These are phyloP conservation scores for Tetramorium simillimum DNA, from an alignment of 1,140 invertebrate species.

Conservation along the genomic window DNA sequence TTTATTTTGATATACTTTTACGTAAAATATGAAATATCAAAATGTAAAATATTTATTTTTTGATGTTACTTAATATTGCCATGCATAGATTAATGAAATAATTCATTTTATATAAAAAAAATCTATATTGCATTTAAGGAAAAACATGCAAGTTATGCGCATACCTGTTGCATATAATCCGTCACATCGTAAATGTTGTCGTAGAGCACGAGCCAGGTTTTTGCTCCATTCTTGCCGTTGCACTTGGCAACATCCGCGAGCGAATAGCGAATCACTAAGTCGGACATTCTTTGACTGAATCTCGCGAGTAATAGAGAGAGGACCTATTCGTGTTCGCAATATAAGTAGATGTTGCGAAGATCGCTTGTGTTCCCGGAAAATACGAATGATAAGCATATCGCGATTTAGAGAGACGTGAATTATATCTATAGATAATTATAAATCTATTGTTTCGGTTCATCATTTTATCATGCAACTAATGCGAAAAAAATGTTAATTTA, in stretches of 20 bases:
- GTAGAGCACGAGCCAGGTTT: conserved; percentile 88
- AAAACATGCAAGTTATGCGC: conserved; percentile 2
- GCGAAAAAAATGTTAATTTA: neutral
- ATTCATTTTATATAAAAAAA: neutral
- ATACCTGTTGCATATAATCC: conserved; percentile 86
- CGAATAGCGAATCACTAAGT: conserved; percentile 78
- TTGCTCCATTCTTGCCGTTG: conserved; percentile 85
- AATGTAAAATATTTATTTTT: neutral
- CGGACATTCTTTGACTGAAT: conserved; percentile 25
- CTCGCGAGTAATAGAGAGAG: neutral
- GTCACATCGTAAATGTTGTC: conserved; percentile 89
- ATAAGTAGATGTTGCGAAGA: conserved; percentile 14
- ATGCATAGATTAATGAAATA: neutral
- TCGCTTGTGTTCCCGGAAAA: neutral
- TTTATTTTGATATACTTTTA: neutral
- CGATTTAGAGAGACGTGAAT: conserved; percentile 10
- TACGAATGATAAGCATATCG: conserved; percentile 36
- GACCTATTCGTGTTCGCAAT: neutral
- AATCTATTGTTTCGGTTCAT: neutral
- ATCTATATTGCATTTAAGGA: neutral
- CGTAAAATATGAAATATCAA: neutral
- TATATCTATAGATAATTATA: conserved; percentile 31
- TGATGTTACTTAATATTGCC: neutral
- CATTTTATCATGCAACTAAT: neutral
- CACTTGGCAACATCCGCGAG: conserved; percentile 86